Evolutionary conservation across 2,797 vertebrate genomes (phyloP).

Genomic region (Microhierax caerulescens): DNA sequence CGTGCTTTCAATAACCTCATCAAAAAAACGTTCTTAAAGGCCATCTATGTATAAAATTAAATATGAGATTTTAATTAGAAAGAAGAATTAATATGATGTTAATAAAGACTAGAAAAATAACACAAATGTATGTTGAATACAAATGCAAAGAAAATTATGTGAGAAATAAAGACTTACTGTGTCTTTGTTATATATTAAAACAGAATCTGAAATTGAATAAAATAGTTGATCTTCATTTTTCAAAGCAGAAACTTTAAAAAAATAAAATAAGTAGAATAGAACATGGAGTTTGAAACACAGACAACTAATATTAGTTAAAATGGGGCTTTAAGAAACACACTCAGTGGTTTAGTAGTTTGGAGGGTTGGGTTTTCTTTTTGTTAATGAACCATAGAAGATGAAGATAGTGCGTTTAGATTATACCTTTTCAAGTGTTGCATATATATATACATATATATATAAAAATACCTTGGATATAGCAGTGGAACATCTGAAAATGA

Average conservation of each 20-base stretch:
- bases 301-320: neutral
- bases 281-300: neutral
- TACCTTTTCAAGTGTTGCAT: neutral
- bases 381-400: neutral
- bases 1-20: neutral
- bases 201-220: neutral
- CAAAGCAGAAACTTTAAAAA: neutral
- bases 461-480: neutral
- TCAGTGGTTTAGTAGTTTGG: neutral
- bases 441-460: rapidly evolving
- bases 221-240: neutral
- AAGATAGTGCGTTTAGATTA: neutral
- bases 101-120: neutral
- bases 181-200: neutral
- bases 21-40: neutral
- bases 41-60: neutral
- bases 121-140: neutral
- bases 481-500: neutral
- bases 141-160: neutral
- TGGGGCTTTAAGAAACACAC: neutral
- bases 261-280: neutral
- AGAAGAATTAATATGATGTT: neutral
- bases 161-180: neutral
- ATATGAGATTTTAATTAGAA: neutral
- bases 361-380: neutral